A percentile compares a stretch with the other conserved stretches of the same genome.
Conservation (phyloP, 1,140 invertebrate species). For the Paraescarpia echinospica region DNA sequence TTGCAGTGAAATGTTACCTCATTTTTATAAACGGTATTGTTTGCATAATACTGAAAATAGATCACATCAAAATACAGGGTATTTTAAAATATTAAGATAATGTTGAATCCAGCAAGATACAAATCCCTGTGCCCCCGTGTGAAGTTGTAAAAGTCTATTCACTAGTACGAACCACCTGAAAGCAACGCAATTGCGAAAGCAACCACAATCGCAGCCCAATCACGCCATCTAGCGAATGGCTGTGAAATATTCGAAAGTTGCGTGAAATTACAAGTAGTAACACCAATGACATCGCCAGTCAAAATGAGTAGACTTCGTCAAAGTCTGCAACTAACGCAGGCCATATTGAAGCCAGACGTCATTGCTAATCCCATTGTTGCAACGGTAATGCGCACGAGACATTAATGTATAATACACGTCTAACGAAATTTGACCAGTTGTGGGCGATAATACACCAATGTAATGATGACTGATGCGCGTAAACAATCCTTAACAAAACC, state of each 20-base stretch:
- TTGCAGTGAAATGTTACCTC: too few relatives aligned
- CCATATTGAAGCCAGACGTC: neutral
- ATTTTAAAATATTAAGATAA: too few relatives aligned
- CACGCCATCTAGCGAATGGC: neutral
- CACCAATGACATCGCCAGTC: neutral
- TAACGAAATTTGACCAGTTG: neutral
- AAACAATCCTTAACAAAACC: too few relatives aligned
- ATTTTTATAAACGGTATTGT: too few relatives aligned
- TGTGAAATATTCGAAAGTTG: neutral
- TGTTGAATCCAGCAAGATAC: too few relatives aligned
- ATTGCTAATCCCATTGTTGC: constrained; percentile 11
- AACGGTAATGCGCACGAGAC: neutral
- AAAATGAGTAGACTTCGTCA: neutral
- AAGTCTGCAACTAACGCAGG: constrained; percentile 2
- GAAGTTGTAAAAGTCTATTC: too few relatives aligned
- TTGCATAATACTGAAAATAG: too few relatives aligned
- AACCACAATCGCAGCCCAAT: too few relatives aligned
- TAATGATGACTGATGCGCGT: neutral
- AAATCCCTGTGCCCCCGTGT: too few relatives aligned
- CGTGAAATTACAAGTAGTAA: neutral
- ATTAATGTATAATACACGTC: neutral
- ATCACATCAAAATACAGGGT: too few relatives aligned
- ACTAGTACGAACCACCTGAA: too few relatives aligned
- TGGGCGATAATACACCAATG: neutral
- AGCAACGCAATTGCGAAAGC: too few relatives aligned